Evolutionary conservation across 2,888 invertebrate genomes (phyloP).

Genomic region (Hydroisotoma schaefferi): DNA sequence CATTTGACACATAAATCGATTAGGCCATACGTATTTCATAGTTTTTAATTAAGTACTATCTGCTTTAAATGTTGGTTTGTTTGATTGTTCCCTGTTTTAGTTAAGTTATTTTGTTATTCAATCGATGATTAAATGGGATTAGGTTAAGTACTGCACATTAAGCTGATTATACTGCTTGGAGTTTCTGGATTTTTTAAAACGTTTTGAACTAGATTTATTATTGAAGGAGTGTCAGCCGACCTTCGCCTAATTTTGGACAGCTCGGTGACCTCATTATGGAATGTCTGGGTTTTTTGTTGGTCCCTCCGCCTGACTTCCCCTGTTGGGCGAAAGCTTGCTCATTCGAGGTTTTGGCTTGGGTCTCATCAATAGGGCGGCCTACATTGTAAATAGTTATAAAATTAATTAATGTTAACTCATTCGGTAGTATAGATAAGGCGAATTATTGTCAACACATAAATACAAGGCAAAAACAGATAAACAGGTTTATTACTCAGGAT

Average conservation of each 20-base stretch:
- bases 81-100: constrained; percentile 12
- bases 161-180: not conserved
- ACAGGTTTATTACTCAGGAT: constrained; percentile 37
- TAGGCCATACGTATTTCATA: not conserved
- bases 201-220: constrained; percentile 42
- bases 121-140: not conserved
- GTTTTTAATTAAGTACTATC: not conserved
- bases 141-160: no score
- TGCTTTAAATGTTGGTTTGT: not conserved
- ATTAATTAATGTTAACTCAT: not conserved
- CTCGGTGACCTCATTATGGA: constrained; percentile 42
- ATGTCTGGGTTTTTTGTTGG: constrained; percentile 14
- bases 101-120: not conserved
- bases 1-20: not conserved
- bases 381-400: not conserved
- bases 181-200: not conserved
- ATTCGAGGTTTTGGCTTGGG: constrained; percentile 42
- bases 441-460: not conserved
- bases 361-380: constrained; percentile 30
- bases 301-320: not conserved
- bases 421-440: not conserved
- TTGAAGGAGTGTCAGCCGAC: constrained; percentile 42
- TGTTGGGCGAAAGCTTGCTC: constrained; percentile 25
- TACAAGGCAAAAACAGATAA: constrained; percentile 1
- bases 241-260: constrained; percentile 39